Evolutionary conservation across 2,113 vertebrate genomes (phyloP), one percentile per base, ranked within the genome.

Genomic region (Stomatorhinus ivindoensis): DNA sequence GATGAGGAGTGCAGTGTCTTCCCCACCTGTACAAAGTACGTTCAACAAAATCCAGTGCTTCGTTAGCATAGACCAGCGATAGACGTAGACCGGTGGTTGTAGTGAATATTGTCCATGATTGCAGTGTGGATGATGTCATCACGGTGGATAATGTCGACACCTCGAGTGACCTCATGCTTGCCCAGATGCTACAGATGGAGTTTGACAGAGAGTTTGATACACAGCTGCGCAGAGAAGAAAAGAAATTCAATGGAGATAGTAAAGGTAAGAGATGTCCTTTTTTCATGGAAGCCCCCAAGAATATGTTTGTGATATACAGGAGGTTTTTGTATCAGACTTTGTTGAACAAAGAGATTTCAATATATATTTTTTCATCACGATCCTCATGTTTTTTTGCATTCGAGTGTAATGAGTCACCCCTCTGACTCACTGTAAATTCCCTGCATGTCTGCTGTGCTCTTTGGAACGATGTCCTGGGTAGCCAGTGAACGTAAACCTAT

Each of bases 171-270:
- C 94, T 98, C 89, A 97, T 99, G 96, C 94, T 99, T 80, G 98
- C 98, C 61, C 97, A 99, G 94, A 98, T 99, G 98, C 95, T 99
- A 89, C 98, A 99, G 95, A 97, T 97, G 97, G 96, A 99, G 92
- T 99, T 98, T 88, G 98, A 99, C 92, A 95, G 96, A n/a, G 98
- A 99, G 93, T 99, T 97, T 6, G 98, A 99, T 35, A 95, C 97
- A 0, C 98, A 99, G 93, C 97, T 99, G 61, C 96, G 96, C 1
- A 96, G 96, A 6, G 98, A 99, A 92, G 98, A 99, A 93, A 98
- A 95, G 93, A 99, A 98, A 90, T 97, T 99, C 94, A 99, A 99
- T 48, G 98, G 98, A 8, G 98, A 98, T 91, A 99, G 98, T 92
- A 99, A 99, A 97, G 97, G 98, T 99, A 94, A 82, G 53, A 47